These are phyloP conservation scores for Aleiodes testaceus DNA, from an alignment of 2,888 invertebrate species.

Conservation along the genomic window DNA sequence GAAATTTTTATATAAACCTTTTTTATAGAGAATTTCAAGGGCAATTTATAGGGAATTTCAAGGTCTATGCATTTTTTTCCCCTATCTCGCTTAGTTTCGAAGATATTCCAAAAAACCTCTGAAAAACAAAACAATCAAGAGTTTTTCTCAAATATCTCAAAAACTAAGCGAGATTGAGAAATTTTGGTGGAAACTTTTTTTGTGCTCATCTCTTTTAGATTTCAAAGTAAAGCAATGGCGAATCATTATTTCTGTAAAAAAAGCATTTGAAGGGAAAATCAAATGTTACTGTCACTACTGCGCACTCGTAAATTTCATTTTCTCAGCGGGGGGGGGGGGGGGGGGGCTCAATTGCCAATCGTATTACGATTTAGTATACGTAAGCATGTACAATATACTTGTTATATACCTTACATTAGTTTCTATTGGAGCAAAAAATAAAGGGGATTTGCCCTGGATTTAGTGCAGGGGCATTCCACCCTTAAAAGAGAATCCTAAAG, in stretches of 20 bases:
- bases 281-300: constrained; percentile 8
- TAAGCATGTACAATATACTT: constrained; percentile 12
- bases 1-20: background rate
- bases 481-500: no score
- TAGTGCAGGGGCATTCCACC: constrained; percentile 3
- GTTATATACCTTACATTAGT: constrained; percentile 37
- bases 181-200: background rate
- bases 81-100: no score
- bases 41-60: no score
- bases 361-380: constrained; percentile 53
- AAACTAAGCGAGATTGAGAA: no score
- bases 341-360: constrained; percentile 62
- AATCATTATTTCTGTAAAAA: background rate
- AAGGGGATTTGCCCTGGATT: constrained; percentile 20
- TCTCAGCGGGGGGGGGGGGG: constrained; percentile 39
- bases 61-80: no score
- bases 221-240: background rate
- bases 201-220: no score
- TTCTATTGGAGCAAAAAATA: constrained; percentile 42
- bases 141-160: no score
- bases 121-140: no score
- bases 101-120: no score
- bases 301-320: constrained; percentile 40
- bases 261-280: constrained; percentile 5
- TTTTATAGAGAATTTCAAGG: no score